Base-by-base conservation (phyloP, 2,113 vertebrate species). In the Myxocyprinus asiaticus region DNA sequence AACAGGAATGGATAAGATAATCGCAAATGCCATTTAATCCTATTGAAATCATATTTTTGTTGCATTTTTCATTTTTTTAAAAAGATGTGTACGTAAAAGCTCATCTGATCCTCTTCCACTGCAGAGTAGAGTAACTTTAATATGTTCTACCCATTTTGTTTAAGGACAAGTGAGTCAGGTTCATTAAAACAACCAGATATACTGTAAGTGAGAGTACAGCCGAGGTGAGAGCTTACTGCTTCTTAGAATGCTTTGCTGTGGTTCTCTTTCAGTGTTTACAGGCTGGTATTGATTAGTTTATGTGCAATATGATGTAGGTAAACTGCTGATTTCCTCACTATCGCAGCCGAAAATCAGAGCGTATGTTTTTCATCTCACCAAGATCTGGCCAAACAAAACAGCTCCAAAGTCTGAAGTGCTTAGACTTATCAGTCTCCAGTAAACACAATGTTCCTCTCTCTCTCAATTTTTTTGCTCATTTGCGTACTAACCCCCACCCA, bases 1-100 rank as follows among this genome's bases (percentile, higher is more conserved):
- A 88, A 87, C 84, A 87, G 85, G 89, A 88, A 88, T 45, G 86
- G 22, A 33, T 33, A 92, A 89, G 89, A 61, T 76, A 78, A 85
- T 87, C 83, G 72, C 86, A 68, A 47, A 78, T 83, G 53, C 12
- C 47, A 82, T 55, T 33, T 77, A 47, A 78, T 81, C 85, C 76
- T 76, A 81, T 84, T 81, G 72, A 69, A 9, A 50, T 45, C 58
- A 33, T 33, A 33, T 33, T 33, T 33, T 33, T 33, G 22, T 33
- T 50, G 22, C 14, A 50, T 48, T n/a, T 65, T 66, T 7, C 5
- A 33, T 74, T 62, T 11, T 8, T 64, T 76, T 76, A 64, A 17
- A 64, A 17, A 10, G 47, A 8, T 48, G 47, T 48, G 9, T 7
- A 7, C 47, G 6, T 48, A 48, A 33, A 33, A 33, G 22, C 3